Evolutionary conservation across 2,113 vertebrate genomes (phyloP), one percentile per base, ranked within the genome.

Genomic region (Pseudopodoces humilis): DNA sequence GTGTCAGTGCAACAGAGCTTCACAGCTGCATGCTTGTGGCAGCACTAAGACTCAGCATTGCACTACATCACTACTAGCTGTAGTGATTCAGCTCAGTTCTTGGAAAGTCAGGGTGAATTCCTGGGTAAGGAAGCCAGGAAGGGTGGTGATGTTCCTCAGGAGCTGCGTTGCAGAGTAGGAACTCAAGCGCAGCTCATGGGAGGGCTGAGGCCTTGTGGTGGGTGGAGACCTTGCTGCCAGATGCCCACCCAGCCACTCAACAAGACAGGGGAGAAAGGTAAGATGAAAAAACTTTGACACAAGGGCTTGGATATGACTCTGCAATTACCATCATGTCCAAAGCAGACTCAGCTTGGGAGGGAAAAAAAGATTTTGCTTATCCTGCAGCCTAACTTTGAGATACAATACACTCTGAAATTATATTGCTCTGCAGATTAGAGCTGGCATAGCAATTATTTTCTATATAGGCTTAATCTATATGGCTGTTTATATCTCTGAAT

Each of bases 1-100:
- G 4, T 39, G 49, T 56, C 52, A 43, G 31, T 28, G 75, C 37
- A 72, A 21, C 22, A 37, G 39, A 43, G 35, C 33, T 50, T 52
- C 27, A 33, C 0, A 2, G 7, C 7, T 10, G 28, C 7, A 17
- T 41, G 47, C 1, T 6, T 39, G 50, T n/a, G 49, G 21, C 55
- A 47, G 35, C 11, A 2, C 60, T 44, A 63, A 25, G 22, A n/a
- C 43, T 37, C 56, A 25, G 3, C 22, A 31, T 15, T 33, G 44
- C 39, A 27, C 17, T 25, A 2, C 0, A 4, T 27, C 16, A 6
- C n/a, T 35, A 52, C 23, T 53, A 60, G n/a, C 59, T 74, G 25
- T 7, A 52, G 63, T 3, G 46, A 74, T 43, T 56, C 37, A 31
- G 23, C 37, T 77, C 43, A 13, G 12, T 64, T 69, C 41, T 52